Conservation (phyloP, 2,888 invertebrate genomes). For the Caradrina clavipalpis region DNA sequence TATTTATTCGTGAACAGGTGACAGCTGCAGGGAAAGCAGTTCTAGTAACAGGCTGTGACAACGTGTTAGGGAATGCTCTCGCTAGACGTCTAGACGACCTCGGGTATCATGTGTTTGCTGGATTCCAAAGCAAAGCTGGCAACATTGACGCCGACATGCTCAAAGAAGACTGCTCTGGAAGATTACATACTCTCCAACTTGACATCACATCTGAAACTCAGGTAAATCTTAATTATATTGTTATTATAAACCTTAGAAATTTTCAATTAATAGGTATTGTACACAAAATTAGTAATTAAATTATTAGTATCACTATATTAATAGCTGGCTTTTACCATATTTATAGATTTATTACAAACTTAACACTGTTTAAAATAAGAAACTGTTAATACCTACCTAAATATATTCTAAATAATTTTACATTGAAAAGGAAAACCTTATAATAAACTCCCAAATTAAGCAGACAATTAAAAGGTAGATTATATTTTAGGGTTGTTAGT, state of each 20-base stretch:
- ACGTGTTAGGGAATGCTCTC: conserved; percentile 93
- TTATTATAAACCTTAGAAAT: not conserved
- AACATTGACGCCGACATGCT: conserved; percentile 94
- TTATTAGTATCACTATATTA: no score
- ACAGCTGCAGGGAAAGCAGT: conserved; percentile 96
- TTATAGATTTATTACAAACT: not conserved
- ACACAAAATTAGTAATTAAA: no score
- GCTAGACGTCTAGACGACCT: conserved; percentile 95
- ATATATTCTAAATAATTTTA: no score
- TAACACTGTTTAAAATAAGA: no score
- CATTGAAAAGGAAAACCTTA: conserved; percentile 9
- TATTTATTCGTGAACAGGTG: conserved; percentile 89
- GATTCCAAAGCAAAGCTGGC: conserved; percentile 93
- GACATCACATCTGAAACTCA: conserved; percentile 95
- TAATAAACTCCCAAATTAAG: not conserved
- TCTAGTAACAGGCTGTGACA: conserved; percentile 96
- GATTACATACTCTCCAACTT: conserved; percentile 93
- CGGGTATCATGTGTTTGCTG: conserved; percentile 97
- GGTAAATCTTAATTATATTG: conserved; percentile 72
- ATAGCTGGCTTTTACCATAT: not conserved
- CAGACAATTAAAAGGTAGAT: conserved; percentile 11
- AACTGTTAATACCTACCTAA: no score
- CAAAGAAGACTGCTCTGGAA: conserved; percentile 94
- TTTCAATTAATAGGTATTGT: not conserved
- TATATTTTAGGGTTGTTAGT: conserved; percentile 21